A percentile compares a stretch with the other conserved stretches of the same genome.
Conservation (phyloP, 2,113 vertebrate species). For the Proterorhinus semilunaris region DNA sequence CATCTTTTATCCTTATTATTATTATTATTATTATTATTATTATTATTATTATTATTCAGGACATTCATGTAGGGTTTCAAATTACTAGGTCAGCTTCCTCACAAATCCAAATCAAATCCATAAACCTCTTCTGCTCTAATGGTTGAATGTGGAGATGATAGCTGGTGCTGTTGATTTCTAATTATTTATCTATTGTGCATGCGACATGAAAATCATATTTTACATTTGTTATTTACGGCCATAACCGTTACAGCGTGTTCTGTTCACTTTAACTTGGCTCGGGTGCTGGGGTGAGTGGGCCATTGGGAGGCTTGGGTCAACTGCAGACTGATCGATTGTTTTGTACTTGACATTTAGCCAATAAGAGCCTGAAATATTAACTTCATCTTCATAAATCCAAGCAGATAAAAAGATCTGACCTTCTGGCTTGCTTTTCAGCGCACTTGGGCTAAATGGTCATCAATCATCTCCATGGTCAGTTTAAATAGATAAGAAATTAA, state of each 20-base stretch:
- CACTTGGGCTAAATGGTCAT: not conserved
- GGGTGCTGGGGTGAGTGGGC: slow-evolving; percentile 5
- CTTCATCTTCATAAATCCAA: not conserved
- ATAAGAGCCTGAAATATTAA: not conserved
- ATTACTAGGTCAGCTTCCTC: no score
- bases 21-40: no score
- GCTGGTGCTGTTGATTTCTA: not conserved
- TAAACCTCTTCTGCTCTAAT: not conserved
- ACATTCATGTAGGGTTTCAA: no score
- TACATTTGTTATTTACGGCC: not conserved
- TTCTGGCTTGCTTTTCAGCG: not conserved
- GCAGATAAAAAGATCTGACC: not conserved
- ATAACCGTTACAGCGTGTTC: not conserved
- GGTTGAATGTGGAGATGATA: not conserved
- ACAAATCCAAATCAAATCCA: not conserved
- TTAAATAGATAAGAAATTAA: no score
- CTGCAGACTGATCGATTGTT: not conserved
- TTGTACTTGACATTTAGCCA: not conserved
- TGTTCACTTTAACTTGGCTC: not conserved
- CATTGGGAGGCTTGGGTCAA: slow-evolving; percentile 2
- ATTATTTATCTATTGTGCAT: not conserved
- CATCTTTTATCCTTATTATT: no score
- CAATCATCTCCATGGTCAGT: not conserved
- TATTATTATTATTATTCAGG: no score
- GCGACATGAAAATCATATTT: not conserved